These are phyloP conservation scores for Thaumetopoea pityocampa DNA, from an alignment of 1,140 invertebrate species.

Conservation along the genomic window DNA sequence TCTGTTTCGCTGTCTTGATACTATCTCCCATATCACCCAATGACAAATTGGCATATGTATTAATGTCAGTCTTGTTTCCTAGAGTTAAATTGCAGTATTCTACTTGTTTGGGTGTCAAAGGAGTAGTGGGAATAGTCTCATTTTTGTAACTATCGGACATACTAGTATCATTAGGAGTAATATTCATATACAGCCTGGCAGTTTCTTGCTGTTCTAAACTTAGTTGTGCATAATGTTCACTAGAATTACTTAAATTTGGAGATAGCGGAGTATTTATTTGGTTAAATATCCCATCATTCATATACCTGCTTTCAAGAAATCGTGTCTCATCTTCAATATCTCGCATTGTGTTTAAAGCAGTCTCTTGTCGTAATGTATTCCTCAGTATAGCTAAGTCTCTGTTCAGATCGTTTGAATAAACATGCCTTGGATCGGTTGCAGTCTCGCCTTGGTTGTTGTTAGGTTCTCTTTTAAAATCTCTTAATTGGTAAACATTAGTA, in stretches of 20 bases:
- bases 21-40: slow-evolving; percentile 76
- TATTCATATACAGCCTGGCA: slow-evolving; percentile 81
- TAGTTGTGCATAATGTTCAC: slow-evolving; percentile 75
- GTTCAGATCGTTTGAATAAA: slow-evolving; percentile 64
- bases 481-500: slow-evolving; percentile 71
- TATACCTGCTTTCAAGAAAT: slow-evolving; percentile 48
- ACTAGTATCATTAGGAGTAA: slow-evolving; percentile 66
- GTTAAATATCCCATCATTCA: slow-evolving; percentile 48
- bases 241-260: slow-evolving; percentile 59
- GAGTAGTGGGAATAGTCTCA: slow-evolving; percentile 45
- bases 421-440: slow-evolving; percentile 39
- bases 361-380: slow-evolving; percentile 62
- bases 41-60: slow-evolving; percentile 81
- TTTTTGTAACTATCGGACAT: slow-evolving; percentile 38
- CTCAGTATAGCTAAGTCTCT: slow-evolving; percentile 64
- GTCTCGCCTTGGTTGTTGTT: slow-evolving; percentile 69
- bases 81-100: slow-evolving; percentile 60
- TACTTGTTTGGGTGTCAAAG: slow-evolving; percentile 57
- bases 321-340: slow-evolving; percentile 63
- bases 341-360: slow-evolving; percentile 58
- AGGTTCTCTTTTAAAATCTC: slow-evolving; percentile 69
- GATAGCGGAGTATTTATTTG: slow-evolving; percentile 49
- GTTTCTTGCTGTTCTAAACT: slow-evolving; percentile 65
- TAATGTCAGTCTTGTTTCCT: slow-evolving; percentile 43
- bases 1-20: slow-evolving; percentile 40